Evolutionary conservation across 2,888 invertebrate genomes (phyloP), one percentile per base, ranked within the genome.

Genomic region (Ophion ellenae): DNA sequence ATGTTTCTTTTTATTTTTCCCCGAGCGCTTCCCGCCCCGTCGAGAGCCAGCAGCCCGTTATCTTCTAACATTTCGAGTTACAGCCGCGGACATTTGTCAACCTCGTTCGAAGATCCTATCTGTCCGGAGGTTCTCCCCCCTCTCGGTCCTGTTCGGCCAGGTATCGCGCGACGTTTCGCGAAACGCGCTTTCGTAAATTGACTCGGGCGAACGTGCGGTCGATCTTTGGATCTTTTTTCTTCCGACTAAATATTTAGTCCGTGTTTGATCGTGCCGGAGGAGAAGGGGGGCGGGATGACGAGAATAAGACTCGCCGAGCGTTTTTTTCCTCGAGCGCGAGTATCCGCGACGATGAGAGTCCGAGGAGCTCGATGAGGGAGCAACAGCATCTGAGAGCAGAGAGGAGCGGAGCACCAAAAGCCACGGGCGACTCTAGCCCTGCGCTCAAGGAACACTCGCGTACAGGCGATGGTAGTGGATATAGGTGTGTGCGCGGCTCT

Each of bases 31-130:
- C 67, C 59, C 20, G 9, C 69, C 73, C 71, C 66, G 81, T 77
- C 76, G 81, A 70, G 78, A 70, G 47, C 63, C 69, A 70, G 20
- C 69, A 74, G 57, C 70, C 70, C 76, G 76, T 80, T 84, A 82
- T 86, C 79, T 79, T 80, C 67, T 66, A 80, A 86, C 83, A 83
- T 77, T 83, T 80, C 66, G 77, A 71, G 85, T 80, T 85, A 83
- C 85, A 85, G 80, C 79, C 71, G 67, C 66, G 76, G 83, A 86
- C 85, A 86, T 86, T 86, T 86, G 85, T 86, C 83, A 86, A 86
- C 83, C 83, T 83, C 82, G 82, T 83, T 83, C 67, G 83, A 59
- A 86, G 83, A 86, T 86, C 28, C 80, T 83, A 86, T 86, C 85
- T 83, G n/a, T 81, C 84, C 45, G 70, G 53, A 61, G 75, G 66